Evolutionary conservation across 2,797 vertebrate genomes (phyloP).

Genomic region (Petrocephalus schoutedeni): DNA sequence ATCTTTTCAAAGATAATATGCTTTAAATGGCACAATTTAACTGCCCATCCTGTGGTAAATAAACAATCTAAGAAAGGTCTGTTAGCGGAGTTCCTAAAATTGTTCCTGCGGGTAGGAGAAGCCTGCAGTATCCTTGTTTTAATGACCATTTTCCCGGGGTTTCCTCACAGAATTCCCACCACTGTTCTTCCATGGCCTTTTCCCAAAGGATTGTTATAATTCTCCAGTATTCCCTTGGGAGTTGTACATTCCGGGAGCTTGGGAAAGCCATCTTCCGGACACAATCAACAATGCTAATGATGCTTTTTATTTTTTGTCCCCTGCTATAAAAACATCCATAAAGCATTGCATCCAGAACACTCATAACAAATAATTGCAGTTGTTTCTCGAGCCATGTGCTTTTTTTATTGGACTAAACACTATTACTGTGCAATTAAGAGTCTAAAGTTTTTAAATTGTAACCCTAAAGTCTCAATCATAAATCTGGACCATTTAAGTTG

Average conservation of each 20-base stretch:
- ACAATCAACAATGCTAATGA: conserved; percentile 48
- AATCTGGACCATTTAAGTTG: not conserved
- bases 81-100: not conserved
- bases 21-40: not conserved
- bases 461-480: not conserved
- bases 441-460: not conserved
- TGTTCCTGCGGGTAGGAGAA: not conserved
- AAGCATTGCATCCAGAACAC: not conserved
- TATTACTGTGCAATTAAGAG: not conserved
- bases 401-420: not conserved
- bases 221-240: conserved; percentile 53
- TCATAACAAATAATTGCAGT: conserved; percentile 4
- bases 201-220: conserved; percentile 55
- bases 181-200: conserved; percentile 30
- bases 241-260: conserved; percentile 62
- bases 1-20: not conserved
- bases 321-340: not conserved
- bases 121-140: conserved; percentile 26
- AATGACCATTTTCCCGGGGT: conserved; percentile 47
- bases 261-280: conserved; percentile 72
- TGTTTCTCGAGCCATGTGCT: not conserved
- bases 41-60: not conserved
- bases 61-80: not conserved
- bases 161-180: conserved; percentile 56
- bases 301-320: not conserved